These are phyloP conservation scores for Laothoe populi DNA, from an alignment of 2,888 invertebrate genomes.

Conservation along the genomic window DNA sequence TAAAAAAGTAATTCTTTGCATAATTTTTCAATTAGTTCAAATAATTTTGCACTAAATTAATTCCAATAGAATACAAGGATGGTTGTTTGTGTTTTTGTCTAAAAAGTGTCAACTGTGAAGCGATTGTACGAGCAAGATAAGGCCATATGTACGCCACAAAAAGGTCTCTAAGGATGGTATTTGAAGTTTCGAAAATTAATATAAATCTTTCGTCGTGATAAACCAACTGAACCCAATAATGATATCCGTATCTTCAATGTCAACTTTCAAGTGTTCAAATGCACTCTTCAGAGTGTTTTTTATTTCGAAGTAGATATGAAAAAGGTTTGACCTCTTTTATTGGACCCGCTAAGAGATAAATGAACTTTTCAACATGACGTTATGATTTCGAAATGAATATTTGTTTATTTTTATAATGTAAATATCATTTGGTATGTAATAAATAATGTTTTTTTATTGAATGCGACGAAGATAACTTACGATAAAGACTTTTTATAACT, in stretches of 20 bases:
- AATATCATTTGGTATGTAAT: not conserved
- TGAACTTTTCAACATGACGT: conserved; percentile 28
- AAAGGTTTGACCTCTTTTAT: conserved; percentile 60
- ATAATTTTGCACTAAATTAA: too few species aligned
- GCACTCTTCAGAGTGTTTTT: conserved; percentile 48
- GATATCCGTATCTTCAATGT: conserved; percentile 42
- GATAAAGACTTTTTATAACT: not conserved
- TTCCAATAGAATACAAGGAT: too few species aligned
- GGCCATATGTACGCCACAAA: conserved; percentile 20
- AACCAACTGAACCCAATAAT: conserved; percentile 34
- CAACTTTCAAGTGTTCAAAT: conserved; percentile 61
- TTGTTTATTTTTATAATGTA: conserved; percentile 30
- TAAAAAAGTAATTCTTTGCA: too few species aligned
- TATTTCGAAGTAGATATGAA: conserved; percentile 61
- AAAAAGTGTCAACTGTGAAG: not conserved
- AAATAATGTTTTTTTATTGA: too few species aligned
- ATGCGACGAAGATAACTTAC: not conserved
- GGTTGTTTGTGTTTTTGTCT: not conserved
- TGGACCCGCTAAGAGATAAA: conserved; percentile 40
- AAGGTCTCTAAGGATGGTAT: conserved; percentile 27
- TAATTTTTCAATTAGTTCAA: too few species aligned
- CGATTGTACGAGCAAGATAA: not conserved
- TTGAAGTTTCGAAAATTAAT: conserved; percentile 28
- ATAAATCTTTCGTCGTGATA: conserved; percentile 42
- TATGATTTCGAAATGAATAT: conserved; percentile 22